Evolutionary conservation across 30 jellyfish, hydroid and myxozoan species (phyloP).

Genomic region (Morbakka virulenta): DNA sequence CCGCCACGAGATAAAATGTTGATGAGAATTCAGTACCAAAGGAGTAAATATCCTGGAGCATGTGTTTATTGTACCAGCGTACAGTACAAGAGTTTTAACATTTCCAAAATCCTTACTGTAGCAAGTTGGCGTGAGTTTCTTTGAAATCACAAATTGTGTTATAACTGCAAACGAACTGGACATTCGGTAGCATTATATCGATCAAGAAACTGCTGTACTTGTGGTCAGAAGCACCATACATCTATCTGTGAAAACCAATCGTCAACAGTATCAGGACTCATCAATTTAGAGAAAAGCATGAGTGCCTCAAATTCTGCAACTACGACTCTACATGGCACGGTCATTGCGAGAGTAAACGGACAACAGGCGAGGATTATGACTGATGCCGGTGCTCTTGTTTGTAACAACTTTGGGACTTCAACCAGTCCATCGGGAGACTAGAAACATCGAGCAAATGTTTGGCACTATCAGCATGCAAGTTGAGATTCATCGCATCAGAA

Average conservation of each 20-base stretch:
- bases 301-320: background rate
- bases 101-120: background rate
- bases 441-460: conserved; percentile 12
- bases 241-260: background rate
- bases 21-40: too few species aligned
- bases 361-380: background rate
- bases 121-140: background rate
- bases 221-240: background rate
- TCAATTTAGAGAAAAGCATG: background rate
- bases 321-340: background rate
- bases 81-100: background rate
- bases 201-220: background rate
- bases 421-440: background rate
- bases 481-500: background rate
- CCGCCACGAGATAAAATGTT: too few species aligned
- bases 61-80: background rate
- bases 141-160: background rate
- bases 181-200: background rate
- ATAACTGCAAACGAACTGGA: background rate
- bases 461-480: conserved; percentile 11
- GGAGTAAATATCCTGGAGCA: background rate
- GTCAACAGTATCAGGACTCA: background rate
- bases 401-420: background rate
- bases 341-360: background rate
- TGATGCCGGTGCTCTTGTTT: background rate